Conservation (phyloP, 2,888 invertebrate species). For the Eupithecia subumbrata region DNA sequence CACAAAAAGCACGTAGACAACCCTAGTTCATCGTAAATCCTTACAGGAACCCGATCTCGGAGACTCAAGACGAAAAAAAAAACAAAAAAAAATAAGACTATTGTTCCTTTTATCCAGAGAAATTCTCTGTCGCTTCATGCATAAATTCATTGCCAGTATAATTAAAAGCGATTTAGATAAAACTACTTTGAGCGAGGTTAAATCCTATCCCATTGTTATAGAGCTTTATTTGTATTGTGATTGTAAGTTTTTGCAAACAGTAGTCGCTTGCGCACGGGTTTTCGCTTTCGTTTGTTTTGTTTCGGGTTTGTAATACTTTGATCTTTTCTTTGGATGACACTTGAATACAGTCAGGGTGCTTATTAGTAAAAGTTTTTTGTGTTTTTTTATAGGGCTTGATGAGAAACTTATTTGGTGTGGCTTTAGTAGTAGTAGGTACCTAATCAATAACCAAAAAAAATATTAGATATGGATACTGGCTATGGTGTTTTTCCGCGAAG, state of each 20-base stretch:
- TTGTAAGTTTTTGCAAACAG: slow-evolving; percentile 62
- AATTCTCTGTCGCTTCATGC: slow-evolving; percentile 76
- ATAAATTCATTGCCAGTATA: slow-evolving; percentile 81
- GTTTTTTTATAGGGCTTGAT: neutral
- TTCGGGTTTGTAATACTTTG: slow-evolving; percentile 58
- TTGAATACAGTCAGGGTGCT: slow-evolving; percentile 20
- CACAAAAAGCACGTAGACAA: slow-evolving; percentile 43
- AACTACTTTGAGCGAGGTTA: slow-evolving; percentile 49
- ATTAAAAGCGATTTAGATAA: slow-evolving; percentile 64
- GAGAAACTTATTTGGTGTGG: neutral
- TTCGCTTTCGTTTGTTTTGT: slow-evolving; percentile 64
- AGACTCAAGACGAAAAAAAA: slow-evolving; percentile 45
- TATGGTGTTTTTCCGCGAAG: neutral
- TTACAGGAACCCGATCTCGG: slow-evolving; percentile 70
- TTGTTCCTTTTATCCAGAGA: slow-evolving; percentile 79
- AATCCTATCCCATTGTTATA: slow-evolving; percentile 51
- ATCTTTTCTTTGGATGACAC: slow-evolving; percentile 46
- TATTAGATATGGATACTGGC: no score
- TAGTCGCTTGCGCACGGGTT: slow-evolving; percentile 65
- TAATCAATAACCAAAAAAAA: neutral
- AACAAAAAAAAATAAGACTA: slow-evolving; percentile 62
- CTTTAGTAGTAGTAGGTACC: neutral
- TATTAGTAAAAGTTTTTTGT: neutral
- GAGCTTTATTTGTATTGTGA: slow-evolving; percentile 52
- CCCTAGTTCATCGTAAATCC: slow-evolving; percentile 64